Evolutionary conservation across 2,113 vertebrate species (phyloP), one percentile per base, ranked within the genome.

Genomic region (Hucho hucho): DNA sequence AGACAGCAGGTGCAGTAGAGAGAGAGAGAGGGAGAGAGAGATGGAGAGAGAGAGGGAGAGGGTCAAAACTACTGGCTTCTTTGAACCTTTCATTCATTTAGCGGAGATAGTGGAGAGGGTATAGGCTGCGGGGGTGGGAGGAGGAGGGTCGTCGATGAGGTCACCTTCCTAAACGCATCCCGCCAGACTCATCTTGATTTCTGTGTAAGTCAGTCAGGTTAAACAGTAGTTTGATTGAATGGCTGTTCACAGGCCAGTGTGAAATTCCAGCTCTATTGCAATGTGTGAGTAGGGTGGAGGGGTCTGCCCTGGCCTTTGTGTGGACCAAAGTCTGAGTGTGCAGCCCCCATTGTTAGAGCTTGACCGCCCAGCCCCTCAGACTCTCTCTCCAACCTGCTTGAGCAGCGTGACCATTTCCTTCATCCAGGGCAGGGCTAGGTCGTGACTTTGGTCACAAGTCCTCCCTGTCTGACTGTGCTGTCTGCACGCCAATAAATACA

Each of bases 151-250:
- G 82, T 84, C 65, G 37, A 78, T 61, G 26, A 82, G 81, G 79
- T 87, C 76, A 86, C 75, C 72, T 74, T 77, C 81, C 81, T 86
- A 86, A 89, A 88, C 79, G 85, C 80, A 75, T 85, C 83, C 77
- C 75, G 28, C 74, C 87, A 88, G 86, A 86, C 74, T 80, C 81
- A 79, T 88, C 80, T 81, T 77, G 79, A 79, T 92, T 89, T 90
- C 90, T 88, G 89, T 88, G 82, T 81, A 85, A 86, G 84, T 83
- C 37, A 90, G 89, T 90, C 90, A 76, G 87, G 91, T 93, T 93
- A 93, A 93, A 94, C 93, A 94, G 92, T 93, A 92, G 92, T 93
- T 92, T 91, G 90, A 92, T 83, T 93, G 91, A 93, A 93, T 92
- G 89, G 89, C 87, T 91, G 90, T 93, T 93, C 90, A 88, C 93